A percentile compares a stretch with the other conserved stretches of the same genome.
These are phyloP conservation scores for Dolichopus griseipennis DNA, from an alignment of 2,888 invertebrate genomes.

Conservation along the genomic window DNA sequence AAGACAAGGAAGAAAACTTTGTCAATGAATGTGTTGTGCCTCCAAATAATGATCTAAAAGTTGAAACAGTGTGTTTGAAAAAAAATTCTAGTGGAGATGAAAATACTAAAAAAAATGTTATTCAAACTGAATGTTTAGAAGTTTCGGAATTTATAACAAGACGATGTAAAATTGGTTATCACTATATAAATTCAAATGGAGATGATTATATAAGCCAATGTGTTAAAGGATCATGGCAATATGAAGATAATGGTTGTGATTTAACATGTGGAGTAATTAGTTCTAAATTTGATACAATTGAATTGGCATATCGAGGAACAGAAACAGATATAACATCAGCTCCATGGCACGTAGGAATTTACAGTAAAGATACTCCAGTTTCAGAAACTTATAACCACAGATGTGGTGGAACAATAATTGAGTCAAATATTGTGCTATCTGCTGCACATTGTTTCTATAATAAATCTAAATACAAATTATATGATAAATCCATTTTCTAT, in stretches of 20 bases:
- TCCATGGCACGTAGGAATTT: slow-evolving; percentile 34
- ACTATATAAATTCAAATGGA: no score
- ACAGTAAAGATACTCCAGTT: slow-evolving; percentile 14
- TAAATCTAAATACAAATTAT: not conserved
- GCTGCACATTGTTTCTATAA: slow-evolving; percentile 22
- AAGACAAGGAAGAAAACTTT: no score
- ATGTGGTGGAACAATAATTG: slow-evolving; percentile 30
- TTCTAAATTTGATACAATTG: slow-evolving; percentile 17
- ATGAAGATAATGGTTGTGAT: slow-evolving; percentile 22
- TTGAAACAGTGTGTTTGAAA: no score
- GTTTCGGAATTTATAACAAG: no score
- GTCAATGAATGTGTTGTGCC: no score
- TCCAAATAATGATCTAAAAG: no score
- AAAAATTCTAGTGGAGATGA: no score
- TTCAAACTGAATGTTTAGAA: no score
- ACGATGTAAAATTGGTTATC: no score
- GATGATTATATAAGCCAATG: no score
- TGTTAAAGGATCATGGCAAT: no score
- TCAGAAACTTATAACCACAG: slow-evolving; percentile 15
- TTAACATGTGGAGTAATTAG: slow-evolving; percentile 28
- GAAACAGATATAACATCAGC: slow-evolving; percentile 20
- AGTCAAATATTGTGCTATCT: slow-evolving; percentile 25
- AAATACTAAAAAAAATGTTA: no score
- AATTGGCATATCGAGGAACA: slow-evolving; percentile 9
- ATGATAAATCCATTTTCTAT: slow-evolving; percentile 14